Evolutionary conservation across 92 coral and sea anemone genomes (phyloP), one percentile per base, ranked within the genome.

Genomic region (Siderastrea siderea): DNA sequence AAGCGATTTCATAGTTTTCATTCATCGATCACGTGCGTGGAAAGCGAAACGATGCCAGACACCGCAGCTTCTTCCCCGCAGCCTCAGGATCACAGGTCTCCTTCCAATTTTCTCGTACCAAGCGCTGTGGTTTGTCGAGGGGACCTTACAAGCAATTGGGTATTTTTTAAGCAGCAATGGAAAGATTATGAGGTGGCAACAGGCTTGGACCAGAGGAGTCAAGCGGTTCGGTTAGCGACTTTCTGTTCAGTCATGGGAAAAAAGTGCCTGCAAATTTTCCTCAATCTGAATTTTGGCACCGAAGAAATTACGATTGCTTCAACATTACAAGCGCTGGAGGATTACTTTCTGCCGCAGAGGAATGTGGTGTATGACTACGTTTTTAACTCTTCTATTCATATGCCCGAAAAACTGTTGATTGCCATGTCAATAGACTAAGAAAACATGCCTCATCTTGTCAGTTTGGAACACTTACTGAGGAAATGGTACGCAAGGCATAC

Each of bases 381-480:
- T 26, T 89, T 83, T 77, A 68, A 89, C 92, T 76, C 53, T 77
- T 75, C 88, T 89, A 78, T 76, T 83, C 44, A 82, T 76, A 79
- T 74, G 77, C 91, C 91, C 38, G 38, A 26, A 26, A 26, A 26
- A 26, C 38, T 26, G 38, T 26, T 26, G 38, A 26, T 26, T 26
- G 38, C 38, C 38, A 26, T 26, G 38, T 26, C 38, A 26, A 26
- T 26, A 26, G 38, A 26, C 38, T 26, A 26, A 26, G 38, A 26
- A 26, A 26, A 26, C 38, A 26, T 26, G 38, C 38, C 38, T 26
- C 38, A 26, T 26, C 38, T 26, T 26, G 38, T 26, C 38, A 26
- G 38, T 26, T 26, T 26, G 38, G 38, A 26, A 26, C 38, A 26
- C 38, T 26, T 26, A 26, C 38, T 26, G 38, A 26, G 38, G 38